Base-by-base conservation (phyloP, 2,797 vertebrate genomes). In the Cyclura pinguis region DNA sequence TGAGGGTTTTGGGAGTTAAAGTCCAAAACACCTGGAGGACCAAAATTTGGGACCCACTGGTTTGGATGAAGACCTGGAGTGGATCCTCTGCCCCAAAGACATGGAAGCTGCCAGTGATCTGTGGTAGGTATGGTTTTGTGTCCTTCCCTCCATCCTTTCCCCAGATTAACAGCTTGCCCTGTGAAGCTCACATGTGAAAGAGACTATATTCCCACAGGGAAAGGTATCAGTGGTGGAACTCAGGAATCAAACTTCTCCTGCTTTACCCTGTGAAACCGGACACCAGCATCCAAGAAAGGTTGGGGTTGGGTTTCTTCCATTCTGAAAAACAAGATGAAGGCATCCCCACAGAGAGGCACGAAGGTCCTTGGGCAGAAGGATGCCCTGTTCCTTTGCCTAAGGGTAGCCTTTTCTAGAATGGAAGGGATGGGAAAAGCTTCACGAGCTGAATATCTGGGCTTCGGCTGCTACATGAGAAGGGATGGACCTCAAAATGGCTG, bases 191-290 rank as follows among this genome's bases (percentile, higher is more conserved):
- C 9, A 29, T 18, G 3, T 7, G 42, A 13, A 67, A 69, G 9
- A 73, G 27, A 27, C 20, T 3, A 2, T 6, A 24, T 18, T 42
- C 52, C 83, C 20, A 6, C 5, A 13, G 77, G 62, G 42, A 47
- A 38, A 27, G 1, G 0, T 57, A 73, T 86, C 62, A n/a, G 84
- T 55, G 32, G 8, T 74, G 20, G 24, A 50, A 27, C 12, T 24
- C 32, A 59, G 1, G 24, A 14, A 64, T 64, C 27, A 14, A 67
- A 24, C 12, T 32, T 14, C 52, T 86, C 82, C 84, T 86, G 89
- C 84, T 59, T 90, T 50, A 9, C 24, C 64, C 29, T 6, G 84
- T 22, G 89, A 47, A 86, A 86, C 35, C 35, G 64, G 76, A 86
- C 62, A 38, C 47, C 50, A 47, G 62, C 74, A 24, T 35, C 1